Evolutionary conservation across 2,888 invertebrate species (phyloP).

Genomic region (Gymnocheta viridis): DNA sequence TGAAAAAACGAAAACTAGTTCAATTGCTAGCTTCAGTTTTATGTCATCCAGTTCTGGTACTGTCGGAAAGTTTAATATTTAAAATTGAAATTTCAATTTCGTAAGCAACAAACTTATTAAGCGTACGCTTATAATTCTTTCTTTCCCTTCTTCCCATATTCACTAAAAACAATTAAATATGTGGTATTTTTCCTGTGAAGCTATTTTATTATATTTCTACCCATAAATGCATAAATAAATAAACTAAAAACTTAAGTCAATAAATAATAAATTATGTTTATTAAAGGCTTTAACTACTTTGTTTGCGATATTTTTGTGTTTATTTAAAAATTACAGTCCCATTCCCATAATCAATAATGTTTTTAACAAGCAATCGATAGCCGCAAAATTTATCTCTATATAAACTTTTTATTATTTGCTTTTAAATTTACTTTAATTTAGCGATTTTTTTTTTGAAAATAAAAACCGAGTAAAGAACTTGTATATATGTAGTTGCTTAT

Average conservation of each 20-base stretch:
- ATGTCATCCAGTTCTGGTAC: no score
- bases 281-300: neutral
- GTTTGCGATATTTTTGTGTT: neutral
- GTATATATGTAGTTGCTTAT: no score
- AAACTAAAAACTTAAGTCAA: conserved; percentile 20
- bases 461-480: neutral
- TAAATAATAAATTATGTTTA: conserved; percentile 31
- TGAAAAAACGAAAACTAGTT: no score
- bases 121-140: no score
- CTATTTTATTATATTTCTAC: neutral
- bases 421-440: conserved; percentile 57
- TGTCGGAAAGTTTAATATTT: no score
- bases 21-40: no score
- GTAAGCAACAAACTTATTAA: no score
- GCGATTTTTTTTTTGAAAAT: conserved; percentile 48
- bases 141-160: no score
- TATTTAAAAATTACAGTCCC: conserved; percentile 20
- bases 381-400: conserved; percentile 44
- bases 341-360: conserved; percentile 49
- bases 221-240: conserved; percentile 35
- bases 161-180: no score
- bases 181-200: neutral
- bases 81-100: no score
- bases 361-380: conserved; percentile 56
- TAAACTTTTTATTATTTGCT: conserved; percentile 23